Percentiles rank a stretch among this genome's conserved stretches.
Evolutionary conservation across 2,888 invertebrate genomes (phyloP).

Genomic region (Ophion costatus): DNA sequence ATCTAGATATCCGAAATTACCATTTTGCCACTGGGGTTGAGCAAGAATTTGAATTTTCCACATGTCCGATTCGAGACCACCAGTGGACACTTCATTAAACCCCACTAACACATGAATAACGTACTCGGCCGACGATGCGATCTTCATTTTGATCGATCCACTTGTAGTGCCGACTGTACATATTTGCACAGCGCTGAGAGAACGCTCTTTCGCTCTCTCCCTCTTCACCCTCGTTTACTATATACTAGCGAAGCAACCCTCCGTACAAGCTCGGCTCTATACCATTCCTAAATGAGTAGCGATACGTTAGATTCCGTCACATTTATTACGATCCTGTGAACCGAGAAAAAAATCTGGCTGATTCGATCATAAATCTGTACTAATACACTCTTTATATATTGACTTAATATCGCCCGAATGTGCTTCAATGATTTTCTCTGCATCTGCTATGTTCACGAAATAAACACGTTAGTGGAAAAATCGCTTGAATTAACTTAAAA

Average conservation of each 20-base stretch:
- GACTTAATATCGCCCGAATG: neutral
- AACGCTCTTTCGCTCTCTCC: constrained; percentile 37
- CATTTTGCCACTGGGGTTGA: constrained; percentile 17
- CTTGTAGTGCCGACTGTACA: constrained; percentile 43
- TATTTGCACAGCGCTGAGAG: constrained; percentile 43
- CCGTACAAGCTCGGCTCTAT: constrained; percentile 27
- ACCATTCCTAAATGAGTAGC: constrained; percentile 22
- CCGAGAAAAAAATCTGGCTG: neutral
- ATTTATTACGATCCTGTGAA: neutral
- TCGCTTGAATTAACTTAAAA: too few species aligned
- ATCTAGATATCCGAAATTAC: neutral
- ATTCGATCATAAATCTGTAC: neutral
- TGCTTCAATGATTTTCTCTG: neutral
- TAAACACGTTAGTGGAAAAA: neutral
- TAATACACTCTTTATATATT: neutral
- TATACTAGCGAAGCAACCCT: constrained; percentile 24
- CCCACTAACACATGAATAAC: constrained; percentile 17
- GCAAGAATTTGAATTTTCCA: neutral
- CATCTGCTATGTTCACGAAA: neutral
- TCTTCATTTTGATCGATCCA: constrained; percentile 49
- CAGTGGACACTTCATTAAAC: constrained; percentile 31
- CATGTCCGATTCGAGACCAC: constrained; percentile 19
- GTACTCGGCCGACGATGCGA: constrained; percentile 47
- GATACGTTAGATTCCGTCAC: constrained; percentile 8
- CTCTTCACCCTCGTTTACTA: constrained; percentile 19